Evolutionary conservation across 2,888 invertebrate genomes (phyloP).

Genomic region (Hydroisotoma schaefferi): DNA sequence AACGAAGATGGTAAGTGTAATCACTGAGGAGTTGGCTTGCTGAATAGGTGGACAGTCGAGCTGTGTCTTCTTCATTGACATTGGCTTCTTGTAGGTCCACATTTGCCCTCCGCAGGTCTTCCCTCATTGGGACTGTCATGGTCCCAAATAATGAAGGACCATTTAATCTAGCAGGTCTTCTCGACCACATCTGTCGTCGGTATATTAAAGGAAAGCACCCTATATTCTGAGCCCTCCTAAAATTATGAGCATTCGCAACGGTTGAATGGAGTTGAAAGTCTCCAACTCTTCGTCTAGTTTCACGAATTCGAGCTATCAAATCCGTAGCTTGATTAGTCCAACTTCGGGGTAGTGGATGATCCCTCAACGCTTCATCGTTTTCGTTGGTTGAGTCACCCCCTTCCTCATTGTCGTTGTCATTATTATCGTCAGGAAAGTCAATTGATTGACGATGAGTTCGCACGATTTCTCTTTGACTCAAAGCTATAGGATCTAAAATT

Average conservation of each 20-base stretch:
- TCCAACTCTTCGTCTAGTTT: background rate
- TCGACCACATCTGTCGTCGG: background rate
- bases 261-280: background rate
- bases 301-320: background rate
- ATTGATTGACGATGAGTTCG: background rate
- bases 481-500: background rate
- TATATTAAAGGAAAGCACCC: background rate
- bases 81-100: background rate
- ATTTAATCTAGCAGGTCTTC: background rate
- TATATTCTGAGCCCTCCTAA: background rate
- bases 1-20: constrained; percentile 12
- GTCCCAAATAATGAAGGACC: background rate
- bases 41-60: background rate
- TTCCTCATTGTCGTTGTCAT: background rate
- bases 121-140: background rate
- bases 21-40: constrained; percentile 10
- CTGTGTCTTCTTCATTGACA: background rate
- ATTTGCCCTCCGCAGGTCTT: background rate
- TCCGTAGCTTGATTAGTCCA: background rate
- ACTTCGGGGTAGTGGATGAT: background rate
- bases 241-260: background rate
- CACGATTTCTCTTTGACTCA: background rate
- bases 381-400: background rate
- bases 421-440: background rate
- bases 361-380: background rate